Evolutionary conservation across 2,113 vertebrate species (phyloP), one percentile per base, ranked within the genome.

Genomic region (Spea multiplicata): DNA sequence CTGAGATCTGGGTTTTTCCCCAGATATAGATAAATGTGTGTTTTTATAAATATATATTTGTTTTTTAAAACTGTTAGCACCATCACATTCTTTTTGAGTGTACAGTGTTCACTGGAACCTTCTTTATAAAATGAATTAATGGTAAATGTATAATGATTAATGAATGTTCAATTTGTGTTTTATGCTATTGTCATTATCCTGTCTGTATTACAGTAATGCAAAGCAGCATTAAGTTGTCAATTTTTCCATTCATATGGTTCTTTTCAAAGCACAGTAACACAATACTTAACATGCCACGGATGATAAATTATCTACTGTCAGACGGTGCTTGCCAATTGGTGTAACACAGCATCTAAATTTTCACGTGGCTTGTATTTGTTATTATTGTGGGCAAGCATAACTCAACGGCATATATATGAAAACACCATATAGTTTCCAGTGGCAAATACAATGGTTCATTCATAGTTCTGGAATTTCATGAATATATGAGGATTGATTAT

Each of bases 231-330:
- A 61, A 57, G 49, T 67, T 70, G 75, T 50, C 46, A 61, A 49
- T 62, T 61, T 71, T 59, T 77, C 17, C 46, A 30, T 49, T 71
- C 55, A 71, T n/a, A 70, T 71, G 70, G n/a, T 69, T 49, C 14
- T 68, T 76, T 76, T 70, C 53, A 59, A 44, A 61, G 75, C 45
- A 8, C 10, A 57, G 75, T 71, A 71, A 71, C 67, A 71, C 10
- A 70, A 70, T 69, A 69, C 66, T 77, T 70, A 44, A 48, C 10
- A 76, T 69, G 14, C 50, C 45, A 47, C 6, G 9, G n/a, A n/a
- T 49, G 46, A 77, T 71, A 49, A 71, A 62, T 71, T 45, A 30
- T 61, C 55, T 70, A 61, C 55, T 44, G 12, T 77, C 10, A 77
- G 10, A 62, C 44, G 61, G 46, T 44, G 57, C 75, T 66, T 49